Evolutionary conservation across 2,113 vertebrate genomes (phyloP).

Genomic region (Xiphias gladius): DNA sequence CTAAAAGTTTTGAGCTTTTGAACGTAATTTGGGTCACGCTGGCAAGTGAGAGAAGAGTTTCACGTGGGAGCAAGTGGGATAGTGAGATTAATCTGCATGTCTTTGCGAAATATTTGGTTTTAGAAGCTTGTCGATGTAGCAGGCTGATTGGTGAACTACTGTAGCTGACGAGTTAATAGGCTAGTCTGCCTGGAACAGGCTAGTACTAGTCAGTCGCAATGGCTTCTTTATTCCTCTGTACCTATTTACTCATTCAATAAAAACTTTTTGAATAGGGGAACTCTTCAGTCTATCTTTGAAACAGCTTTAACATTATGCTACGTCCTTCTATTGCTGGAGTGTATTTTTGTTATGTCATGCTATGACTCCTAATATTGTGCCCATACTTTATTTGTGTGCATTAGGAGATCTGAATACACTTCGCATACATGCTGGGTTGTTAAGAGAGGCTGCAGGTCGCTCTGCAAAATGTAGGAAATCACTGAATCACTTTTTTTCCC

Average conservation of each 20-base stretch:
- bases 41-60: constrained; percentile 7
- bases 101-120: neutral
- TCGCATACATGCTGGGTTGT: neutral
- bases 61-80: neutral
- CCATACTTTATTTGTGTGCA: too few species aligned
- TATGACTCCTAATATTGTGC: neutral
- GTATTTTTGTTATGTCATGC: neutral
- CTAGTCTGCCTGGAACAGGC: neutral
- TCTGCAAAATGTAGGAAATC: too few species aligned
- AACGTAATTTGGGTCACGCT: neutral
- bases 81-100: neutral
- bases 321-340: neutral
- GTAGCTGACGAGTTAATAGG: neutral
- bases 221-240: too few species aligned
- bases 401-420: too few species aligned
- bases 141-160: neutral
- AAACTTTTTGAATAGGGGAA: too few species aligned
- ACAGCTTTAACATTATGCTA: neutral
- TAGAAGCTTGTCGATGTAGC: neutral
- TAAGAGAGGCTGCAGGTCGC: neutral
- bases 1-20: neutral
- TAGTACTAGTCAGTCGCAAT: too few species aligned
- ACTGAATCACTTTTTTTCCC: neutral
- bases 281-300: neutral
- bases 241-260: neutral